phyloP scores from a whole-genome alignment of 2,888 invertebrate genomes.

The Meta bourneti region DNA sequence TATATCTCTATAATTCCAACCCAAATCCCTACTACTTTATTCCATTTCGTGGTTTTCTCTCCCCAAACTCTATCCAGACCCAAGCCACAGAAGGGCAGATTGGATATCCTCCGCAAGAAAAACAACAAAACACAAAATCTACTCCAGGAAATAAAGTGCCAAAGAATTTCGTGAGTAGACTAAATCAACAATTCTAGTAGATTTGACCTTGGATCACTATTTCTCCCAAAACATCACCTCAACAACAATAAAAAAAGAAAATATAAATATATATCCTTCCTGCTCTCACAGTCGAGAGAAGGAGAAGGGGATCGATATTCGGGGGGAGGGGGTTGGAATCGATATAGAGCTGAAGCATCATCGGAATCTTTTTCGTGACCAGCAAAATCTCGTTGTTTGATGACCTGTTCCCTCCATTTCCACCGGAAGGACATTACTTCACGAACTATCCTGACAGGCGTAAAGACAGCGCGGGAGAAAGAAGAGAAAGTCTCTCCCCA shows the following conservation, averaged over 20 bases:
- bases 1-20: slow-evolving; percentile 26
- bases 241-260: slow-evolving; percentile 43
- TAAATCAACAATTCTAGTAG: slow-evolving; percentile 65
- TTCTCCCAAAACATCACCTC: slow-evolving; percentile 14
- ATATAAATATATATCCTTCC: slow-evolving; percentile 4
- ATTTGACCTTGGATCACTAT: slow-evolving; percentile 63
- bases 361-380: slow-evolving; percentile 75
- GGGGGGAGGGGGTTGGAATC: slow-evolving; percentile 39
- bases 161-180: slow-evolving; percentile 49
- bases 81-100: neutral
- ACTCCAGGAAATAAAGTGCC: slow-evolving; percentile 25
- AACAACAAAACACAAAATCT: slow-evolving; percentile 9
- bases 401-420: slow-evolving; percentile 76
- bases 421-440: slow-evolving; percentile 75
- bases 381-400: slow-evolving; percentile 75
- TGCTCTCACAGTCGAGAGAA: slow-evolving; percentile 11
- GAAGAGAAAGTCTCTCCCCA: slow-evolving; percentile 20
- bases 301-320: slow-evolving; percentile 40
- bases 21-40: slow-evolving; percentile 44
- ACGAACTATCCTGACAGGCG: slow-evolving; percentile 74
- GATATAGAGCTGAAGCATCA: slow-evolving; percentile 70
- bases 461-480: slow-evolving; percentile 61
- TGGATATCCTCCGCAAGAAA: neutral
- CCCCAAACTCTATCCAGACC: slow-evolving; percentile 11
- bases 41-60: slow-evolving; percentile 46